phyloP scores from a whole-genome alignment of 1,140 invertebrate species.

The Penaeus chinensis region DNA sequence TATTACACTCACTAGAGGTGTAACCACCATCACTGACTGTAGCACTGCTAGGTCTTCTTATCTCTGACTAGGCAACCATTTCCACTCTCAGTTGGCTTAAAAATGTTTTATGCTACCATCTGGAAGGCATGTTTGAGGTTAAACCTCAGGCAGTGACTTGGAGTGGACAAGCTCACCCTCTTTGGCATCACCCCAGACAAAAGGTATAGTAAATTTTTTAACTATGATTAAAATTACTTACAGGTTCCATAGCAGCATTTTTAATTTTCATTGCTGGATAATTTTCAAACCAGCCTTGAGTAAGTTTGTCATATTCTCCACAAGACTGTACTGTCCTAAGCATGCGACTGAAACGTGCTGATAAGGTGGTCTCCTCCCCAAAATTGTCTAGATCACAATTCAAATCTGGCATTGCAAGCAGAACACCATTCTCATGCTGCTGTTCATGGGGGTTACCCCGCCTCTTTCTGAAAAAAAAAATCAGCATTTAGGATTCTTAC shows the following conservation, averaged over 20 bases:
- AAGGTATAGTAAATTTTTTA: not conserved
- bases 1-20: too few relatives aligned
- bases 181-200: not conserved
- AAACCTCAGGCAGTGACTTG: too few relatives aligned
- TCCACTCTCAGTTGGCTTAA: too few relatives aligned
- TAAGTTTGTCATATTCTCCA: conserved; percentile 57
- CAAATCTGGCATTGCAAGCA: conserved; percentile 43
- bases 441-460: conserved; percentile 21
- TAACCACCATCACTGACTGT: too few relatives aligned
- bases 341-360: conserved; percentile 31
- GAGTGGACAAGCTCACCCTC: too few relatives aligned
- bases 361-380: conserved; percentile 23
- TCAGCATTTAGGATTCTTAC: too few relatives aligned
- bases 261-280: conserved; percentile 55
- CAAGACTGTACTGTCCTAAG: conserved; percentile 48
- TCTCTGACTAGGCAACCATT: too few relatives aligned
- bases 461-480: not conserved
- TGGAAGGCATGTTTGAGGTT: too few relatives aligned
- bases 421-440: conserved; percentile 29
- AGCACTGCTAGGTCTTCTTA: too few relatives aligned
- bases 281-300: conserved; percentile 63
- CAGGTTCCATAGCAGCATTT: conserved; percentile 37
- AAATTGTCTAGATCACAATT: conserved; percentile 37
- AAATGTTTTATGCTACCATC: too few relatives aligned
- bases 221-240: conserved; percentile 16